Percentiles rank a stretch among this genome's conserved stretches.
These are phyloP conservation scores for Desmodus rotundus DNA, from an alignment of 2,113 vertebrate genomes.

Conservation along the genomic window DNA sequence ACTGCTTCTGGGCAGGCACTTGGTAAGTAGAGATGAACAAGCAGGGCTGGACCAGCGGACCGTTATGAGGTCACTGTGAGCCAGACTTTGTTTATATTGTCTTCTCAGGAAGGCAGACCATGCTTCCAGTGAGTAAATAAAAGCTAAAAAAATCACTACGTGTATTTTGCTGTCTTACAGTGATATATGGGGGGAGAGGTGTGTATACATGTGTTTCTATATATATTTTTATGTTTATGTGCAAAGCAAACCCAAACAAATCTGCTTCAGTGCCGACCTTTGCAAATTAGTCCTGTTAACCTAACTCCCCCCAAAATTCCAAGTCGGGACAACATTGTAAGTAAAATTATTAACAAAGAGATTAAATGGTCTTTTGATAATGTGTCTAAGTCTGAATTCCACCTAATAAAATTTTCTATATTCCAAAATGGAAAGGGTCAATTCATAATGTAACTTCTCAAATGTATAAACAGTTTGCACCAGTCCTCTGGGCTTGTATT, in stretches of 20 bases:
- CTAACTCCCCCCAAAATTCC: neutral
- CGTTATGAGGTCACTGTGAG: slow-evolving; percentile 1
- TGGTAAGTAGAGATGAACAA: slow-evolving; percentile 31
- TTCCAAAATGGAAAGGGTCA: neutral
- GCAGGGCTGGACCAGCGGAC: neutral
- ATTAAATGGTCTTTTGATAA: neutral
- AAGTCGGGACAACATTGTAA: neutral
- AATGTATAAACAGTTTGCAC: neutral
- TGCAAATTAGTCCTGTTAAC: neutral
- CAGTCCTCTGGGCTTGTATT: neutral
- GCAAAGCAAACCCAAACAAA: slow-evolving; percentile 48
- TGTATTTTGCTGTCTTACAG: slow-evolving; percentile 29
- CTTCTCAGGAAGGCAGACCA: slow-evolving; percentile 40
- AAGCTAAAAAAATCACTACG: neutral
- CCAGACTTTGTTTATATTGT: slow-evolving; percentile 33
- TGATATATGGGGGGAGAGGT: neutral
- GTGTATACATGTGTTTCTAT: neutral
- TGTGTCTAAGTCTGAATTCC: neutral
- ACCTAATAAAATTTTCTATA: neutral
- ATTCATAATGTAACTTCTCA: neutral
- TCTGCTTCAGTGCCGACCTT: neutral
- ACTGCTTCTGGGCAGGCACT: neutral
- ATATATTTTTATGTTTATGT: neutral
- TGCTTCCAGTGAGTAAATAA: slow-evolving; percentile 40
- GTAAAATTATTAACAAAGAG: slow-evolving; percentile 24